phyloP scores from a whole-genome alignment of 2,113 vertebrate genomes.

The Bettongia penicillata region DNA sequence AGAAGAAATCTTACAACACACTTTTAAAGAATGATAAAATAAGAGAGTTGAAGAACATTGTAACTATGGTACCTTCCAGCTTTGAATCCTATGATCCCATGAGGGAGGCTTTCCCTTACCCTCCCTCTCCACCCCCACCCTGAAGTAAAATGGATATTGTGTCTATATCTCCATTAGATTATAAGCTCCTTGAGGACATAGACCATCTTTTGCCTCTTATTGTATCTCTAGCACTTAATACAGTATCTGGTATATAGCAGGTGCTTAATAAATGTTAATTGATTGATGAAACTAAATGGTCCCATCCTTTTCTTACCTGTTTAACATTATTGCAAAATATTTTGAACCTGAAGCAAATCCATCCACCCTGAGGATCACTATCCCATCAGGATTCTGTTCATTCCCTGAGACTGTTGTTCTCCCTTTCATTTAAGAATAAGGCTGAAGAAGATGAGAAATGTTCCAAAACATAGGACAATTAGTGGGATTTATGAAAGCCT shows the following conservation, averaged over 20 bases:
- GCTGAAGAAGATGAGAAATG: constrained; percentile 32
- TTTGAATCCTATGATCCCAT: background rate
- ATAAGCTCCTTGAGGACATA: constrained; percentile 60
- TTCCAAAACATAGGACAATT: constrained; percentile 48
- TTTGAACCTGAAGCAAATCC: constrained; percentile 64
- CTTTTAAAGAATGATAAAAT: background rate
- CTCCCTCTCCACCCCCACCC: background rate
- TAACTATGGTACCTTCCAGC: background rate
- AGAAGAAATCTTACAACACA: background rate
- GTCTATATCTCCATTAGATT: constrained; percentile 52
- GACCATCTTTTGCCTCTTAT: constrained; percentile 5
- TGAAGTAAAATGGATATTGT: constrained; percentile 62
- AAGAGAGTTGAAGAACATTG: background rate
- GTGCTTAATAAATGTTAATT: background rate
- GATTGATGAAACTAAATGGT: background rate
- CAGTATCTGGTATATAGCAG: background rate
- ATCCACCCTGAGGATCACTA: constrained; percentile 64
- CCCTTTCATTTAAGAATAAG: constrained; percentile 53
- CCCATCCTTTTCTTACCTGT: background rate
- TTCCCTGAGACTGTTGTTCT: constrained; percentile 57
- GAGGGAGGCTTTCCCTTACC: background rate
- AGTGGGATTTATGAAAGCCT: constrained; percentile 35
- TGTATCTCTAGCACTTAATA: background rate
- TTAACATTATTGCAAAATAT: background rate
- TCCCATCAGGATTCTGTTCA: constrained; percentile 24